Conservation (phyloP, 2,888 invertebrate species). For the Polydrusus tereticollis region DNA sequence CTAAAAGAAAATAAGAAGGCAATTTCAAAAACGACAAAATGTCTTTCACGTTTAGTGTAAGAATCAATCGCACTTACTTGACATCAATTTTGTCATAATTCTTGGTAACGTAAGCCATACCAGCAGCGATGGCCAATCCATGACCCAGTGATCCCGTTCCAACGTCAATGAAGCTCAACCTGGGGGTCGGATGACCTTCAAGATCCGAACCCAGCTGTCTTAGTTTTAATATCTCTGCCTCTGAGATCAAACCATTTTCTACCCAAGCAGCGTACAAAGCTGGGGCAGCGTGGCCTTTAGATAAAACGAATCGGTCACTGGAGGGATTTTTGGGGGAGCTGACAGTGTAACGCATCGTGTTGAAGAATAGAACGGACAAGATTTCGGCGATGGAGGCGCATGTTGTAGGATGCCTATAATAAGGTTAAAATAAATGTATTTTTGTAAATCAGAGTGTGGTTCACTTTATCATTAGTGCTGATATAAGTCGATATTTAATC, state of each 20-base stretch:
- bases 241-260: slow-evolving; percentile 91
- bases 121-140: slow-evolving; percentile 94
- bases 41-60: background rate
- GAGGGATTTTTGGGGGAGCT: slow-evolving; percentile 87
- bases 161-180: slow-evolving; percentile 96
- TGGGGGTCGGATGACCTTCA: slow-evolving; percentile 98
- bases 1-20: slow-evolving; percentile 68
- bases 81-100: slow-evolving; percentile 85
- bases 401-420: slow-evolving; percentile 95
- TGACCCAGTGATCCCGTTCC: slow-evolving; percentile 99
- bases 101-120: slow-evolving; percentile 98
- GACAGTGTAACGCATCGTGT: slow-evolving; percentile 94
- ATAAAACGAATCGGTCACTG: slow-evolving; percentile 95
- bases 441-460: background rate
- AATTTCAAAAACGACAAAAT: background rate
- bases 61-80: slow-evolving; percentile 64
- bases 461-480: background rate
- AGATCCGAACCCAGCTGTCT: slow-evolving; percentile 93
- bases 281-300: slow-evolving; percentile 98
- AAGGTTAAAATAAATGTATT: too few relatives aligned
- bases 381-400: slow-evolving; percentile 98
- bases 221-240: slow-evolving; percentile 85
- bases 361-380: slow-evolving; percentile 97
- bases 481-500: too few relatives aligned
- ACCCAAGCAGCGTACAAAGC: slow-evolving; percentile 99